These are phyloP conservation scores for Coreoperca whiteheadi DNA, from an alignment of 2,113 vertebrate genomes.

Conservation along the genomic window DNA sequence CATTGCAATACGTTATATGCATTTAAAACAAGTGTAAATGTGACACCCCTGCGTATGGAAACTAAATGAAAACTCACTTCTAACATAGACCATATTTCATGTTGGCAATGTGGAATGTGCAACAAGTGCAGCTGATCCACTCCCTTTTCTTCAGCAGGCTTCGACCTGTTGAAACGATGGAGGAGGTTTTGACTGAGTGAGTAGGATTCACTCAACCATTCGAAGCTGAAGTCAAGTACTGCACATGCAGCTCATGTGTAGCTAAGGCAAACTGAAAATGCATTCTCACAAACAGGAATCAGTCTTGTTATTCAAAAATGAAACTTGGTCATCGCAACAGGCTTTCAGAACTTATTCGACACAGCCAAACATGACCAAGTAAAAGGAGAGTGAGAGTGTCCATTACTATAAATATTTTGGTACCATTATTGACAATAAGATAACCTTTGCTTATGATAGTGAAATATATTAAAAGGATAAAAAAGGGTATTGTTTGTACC, in stretches of 20 bases:
- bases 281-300: not conserved
- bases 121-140: constrained; percentile 1
- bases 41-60: not conserved
- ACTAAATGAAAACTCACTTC: not conserved
- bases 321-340: not conserved
- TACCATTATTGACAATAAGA: not conserved
- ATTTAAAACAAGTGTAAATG: not conserved
- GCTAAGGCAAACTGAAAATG: not conserved
- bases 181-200: not conserved
- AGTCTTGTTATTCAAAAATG: not conserved
- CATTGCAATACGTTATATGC: not conserved
- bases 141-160: constrained; percentile 26
- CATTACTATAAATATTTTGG: not conserved
- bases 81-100: not conserved
- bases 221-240: not conserved
- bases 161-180: constrained; percentile 25
- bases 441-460: too few relatives aligned
- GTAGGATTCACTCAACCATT: not conserved
- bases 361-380: not conserved
- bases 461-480: rapidly evolving
- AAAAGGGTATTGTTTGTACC: too few relatives aligned
- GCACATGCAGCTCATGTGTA: not conserved
- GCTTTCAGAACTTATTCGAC: not conserved
- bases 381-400: not conserved
- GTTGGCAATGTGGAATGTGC: constrained; percentile 8